phyloP scores from a whole-genome alignment of 2,113 vertebrate genomes.

The Pyxicephalus adspersus region DNA sequence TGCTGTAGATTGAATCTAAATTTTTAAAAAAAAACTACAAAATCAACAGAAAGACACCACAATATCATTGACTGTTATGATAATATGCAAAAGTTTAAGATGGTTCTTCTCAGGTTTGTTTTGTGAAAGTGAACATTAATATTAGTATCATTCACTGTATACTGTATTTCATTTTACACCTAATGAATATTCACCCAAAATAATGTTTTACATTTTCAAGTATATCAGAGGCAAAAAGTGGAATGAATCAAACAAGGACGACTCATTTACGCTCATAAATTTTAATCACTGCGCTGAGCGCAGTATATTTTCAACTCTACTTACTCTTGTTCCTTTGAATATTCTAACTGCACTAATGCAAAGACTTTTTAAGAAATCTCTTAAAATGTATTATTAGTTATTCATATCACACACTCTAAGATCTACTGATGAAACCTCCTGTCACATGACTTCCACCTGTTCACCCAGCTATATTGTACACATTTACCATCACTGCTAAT shows the following conservation, averaged over 20 bases:
- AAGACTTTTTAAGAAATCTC: conserved; percentile 52
- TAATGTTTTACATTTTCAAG: conserved; percentile 55
- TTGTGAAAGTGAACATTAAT: conserved; percentile 22
- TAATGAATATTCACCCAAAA: conserved; percentile 55
- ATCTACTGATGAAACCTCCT: conserved; percentile 60
- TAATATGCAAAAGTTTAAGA: conserved; percentile 9
- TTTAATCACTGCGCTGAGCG: conserved; percentile 53
- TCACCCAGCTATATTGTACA: conserved; percentile 76
- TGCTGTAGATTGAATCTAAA: no score
- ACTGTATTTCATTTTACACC: conserved; percentile 46
- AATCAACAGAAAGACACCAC: background rate
- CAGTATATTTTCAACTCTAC: conserved; percentile 54
- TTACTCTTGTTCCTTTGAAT: conserved; percentile 51
- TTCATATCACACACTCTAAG: conserved; percentile 64
- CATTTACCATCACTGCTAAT: conserved; percentile 79
- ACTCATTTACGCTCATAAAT: conserved; percentile 54
- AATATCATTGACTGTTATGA: background rate
- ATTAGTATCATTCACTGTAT: conserved; percentile 36
- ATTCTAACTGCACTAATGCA: conserved; percentile 53
- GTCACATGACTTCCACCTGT: conserved; percentile 66
- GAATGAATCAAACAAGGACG: conserved; percentile 46
- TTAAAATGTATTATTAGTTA: conserved; percentile 69
- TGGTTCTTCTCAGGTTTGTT: conserved; percentile 25
- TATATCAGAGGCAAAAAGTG: conserved; percentile 52
- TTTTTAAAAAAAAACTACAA: background rate